phyloP scores from a whole-genome alignment of 1,140 invertebrate genomes.

The Diploscapter pachys region DNA sequence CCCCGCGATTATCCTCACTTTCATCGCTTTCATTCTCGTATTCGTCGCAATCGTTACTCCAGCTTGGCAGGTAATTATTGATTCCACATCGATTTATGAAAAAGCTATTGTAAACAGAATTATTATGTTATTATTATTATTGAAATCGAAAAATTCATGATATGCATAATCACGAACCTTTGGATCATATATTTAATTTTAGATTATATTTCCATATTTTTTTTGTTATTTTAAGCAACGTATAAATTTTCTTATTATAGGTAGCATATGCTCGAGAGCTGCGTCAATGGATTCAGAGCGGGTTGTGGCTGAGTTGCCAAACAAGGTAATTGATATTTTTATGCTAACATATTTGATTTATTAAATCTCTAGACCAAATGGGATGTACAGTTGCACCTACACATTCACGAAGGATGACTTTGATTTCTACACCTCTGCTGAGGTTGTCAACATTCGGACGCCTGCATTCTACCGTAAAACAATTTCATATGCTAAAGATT shows the following conservation, averaged over 20 bases:
- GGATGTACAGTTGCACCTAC: slow-evolving; percentile 42
- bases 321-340: background rate
- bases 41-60: slow-evolving; percentile 35
- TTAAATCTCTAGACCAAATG: slow-evolving; percentile 16
- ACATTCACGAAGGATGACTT: slow-evolving; percentile 37
- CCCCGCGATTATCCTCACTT: slow-evolving; percentile 20
- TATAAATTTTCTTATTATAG: slow-evolving; percentile 1
- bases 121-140: too few species aligned
- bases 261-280: slow-evolving; percentile 37
- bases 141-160: too few species aligned
- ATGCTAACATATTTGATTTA: too few species aligned
- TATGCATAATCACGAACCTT: too few species aligned
- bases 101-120: too few species aligned
- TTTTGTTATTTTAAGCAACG: background rate
- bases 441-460: slow-evolving; percentile 36
- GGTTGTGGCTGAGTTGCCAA: slow-evolving; percentile 38
- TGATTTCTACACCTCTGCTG: slow-evolving; percentile 34
- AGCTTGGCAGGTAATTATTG: slow-evolving; percentile 34
- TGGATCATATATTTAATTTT: too few species aligned
- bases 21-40: slow-evolving; percentile 34
- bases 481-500: background rate
- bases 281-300: slow-evolving; percentile 39
- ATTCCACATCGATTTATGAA: too few species aligned
- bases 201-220: background rate
- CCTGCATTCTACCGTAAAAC: slow-evolving; percentile 38